Evolutionary conservation across 2,113 vertebrate genomes (phyloP).

Genomic region (Ifrita kowaldi): DNA sequence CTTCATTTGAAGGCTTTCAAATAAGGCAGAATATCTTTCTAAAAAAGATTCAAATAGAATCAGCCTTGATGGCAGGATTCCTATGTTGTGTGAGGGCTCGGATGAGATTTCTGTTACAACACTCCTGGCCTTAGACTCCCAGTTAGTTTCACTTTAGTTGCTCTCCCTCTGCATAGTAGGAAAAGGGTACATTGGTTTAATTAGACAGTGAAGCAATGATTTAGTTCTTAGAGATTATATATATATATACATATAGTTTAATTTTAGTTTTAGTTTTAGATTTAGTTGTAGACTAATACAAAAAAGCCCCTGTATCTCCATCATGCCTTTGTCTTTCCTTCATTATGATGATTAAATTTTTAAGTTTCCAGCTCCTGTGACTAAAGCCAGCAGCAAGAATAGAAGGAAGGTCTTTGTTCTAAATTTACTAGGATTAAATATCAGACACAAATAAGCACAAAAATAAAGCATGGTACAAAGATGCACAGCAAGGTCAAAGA

Average conservation of each 20-base stretch:
- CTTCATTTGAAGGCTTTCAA: background rate
- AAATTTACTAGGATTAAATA: background rate
- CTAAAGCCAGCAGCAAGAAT: background rate
- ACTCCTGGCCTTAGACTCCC: background rate
- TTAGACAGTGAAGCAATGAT: background rate
- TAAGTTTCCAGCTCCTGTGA: background rate
- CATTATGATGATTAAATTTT: background rate
- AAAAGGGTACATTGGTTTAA: background rate
- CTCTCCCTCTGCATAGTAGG: background rate
- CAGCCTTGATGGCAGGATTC: background rate
- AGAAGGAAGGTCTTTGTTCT: background rate
- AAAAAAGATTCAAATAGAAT: background rate
- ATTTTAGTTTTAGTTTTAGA: background rate
- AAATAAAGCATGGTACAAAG: background rate
- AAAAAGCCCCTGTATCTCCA: background rate
- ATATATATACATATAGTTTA: background rate
- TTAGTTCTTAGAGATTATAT: background rate
- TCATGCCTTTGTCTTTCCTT: background rate
- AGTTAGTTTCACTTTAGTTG: background rate
- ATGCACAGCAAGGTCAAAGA: background rate
- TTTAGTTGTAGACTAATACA: background rate
- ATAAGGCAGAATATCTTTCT: background rate
- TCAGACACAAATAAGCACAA: background rate
- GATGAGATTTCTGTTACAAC: background rate
- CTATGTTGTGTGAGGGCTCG: accelerated